Percentiles rank a stretch among this genome's conserved stretches.
These are phyloP conservation scores for Autographa gamma DNA, from an alignment of 2,888 invertebrate species.

Conservation along the genomic window DNA sequence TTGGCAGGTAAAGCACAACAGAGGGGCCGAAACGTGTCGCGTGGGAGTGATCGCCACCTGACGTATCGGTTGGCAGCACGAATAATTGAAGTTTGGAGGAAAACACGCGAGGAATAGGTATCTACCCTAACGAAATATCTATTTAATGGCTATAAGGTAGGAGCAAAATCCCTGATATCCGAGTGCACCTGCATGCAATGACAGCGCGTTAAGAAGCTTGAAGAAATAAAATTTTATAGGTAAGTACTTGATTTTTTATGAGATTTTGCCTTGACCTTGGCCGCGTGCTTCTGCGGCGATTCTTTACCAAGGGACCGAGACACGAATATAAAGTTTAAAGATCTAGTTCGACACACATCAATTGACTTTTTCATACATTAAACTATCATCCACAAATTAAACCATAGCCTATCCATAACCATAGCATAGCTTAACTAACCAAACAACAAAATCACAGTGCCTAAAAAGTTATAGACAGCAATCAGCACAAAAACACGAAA, in stretches of 20 bases:
- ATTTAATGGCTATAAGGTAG: neutral
- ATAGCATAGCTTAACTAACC: too few species aligned
- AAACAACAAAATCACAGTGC: neutral
- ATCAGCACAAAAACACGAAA: neutral
- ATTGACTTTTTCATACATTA: neutral
- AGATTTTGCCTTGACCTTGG: neutral
- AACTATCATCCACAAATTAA: neutral
- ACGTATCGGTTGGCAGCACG: conserved; percentile 67
- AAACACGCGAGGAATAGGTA: conserved; percentile 57
- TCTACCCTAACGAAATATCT: conserved; percentile 3
- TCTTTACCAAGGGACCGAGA: neutral
- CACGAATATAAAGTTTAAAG: neutral
- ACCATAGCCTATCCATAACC: too few species aligned
- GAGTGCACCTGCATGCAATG: neutral
- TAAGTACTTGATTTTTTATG: conserved; percentile 1
- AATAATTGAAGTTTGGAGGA: conserved; percentile 67
- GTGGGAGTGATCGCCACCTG: conserved; percentile 72
- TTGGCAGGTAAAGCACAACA: conserved; percentile 82
- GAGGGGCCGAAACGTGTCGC: conserved; percentile 69
- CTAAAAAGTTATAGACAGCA: neutral
- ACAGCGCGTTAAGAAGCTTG: neutral
- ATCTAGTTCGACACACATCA: neutral
- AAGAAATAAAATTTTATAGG: neutral
- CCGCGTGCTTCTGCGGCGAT: neutral
- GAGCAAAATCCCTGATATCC: neutral